phyloP scores from a whole-genome alignment of 2,797 vertebrate species.

The Chiroxiphia lanceolata region DNA sequence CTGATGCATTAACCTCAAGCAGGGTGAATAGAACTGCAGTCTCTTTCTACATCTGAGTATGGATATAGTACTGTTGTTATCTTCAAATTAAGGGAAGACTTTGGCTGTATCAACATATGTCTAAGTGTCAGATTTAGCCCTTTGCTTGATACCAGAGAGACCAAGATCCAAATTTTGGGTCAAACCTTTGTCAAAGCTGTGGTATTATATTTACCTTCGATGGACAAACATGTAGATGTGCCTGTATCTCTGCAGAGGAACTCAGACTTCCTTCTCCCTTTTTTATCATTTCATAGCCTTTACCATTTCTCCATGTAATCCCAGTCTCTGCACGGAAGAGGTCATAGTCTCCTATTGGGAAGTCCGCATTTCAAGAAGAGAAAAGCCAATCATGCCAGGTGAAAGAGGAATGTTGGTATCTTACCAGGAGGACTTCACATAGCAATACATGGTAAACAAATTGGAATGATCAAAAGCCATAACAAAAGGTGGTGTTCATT shows the following conservation, averaged over 20 bases:
- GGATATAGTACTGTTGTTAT: not conserved
- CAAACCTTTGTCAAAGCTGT: not conserved
- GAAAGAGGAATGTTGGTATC: not conserved
- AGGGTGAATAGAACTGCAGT: not conserved
- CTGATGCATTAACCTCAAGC: not conserved
- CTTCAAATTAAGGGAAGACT: not conserved
- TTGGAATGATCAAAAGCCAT: not conserved
- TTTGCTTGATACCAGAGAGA: not conserved
- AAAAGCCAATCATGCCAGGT: not conserved
- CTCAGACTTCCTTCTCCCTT: not conserved
- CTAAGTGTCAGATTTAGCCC: not conserved
- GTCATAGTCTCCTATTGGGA: not conserved
- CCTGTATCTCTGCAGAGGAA: not conserved
- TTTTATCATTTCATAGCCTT: not conserved
- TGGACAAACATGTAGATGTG: not conserved
- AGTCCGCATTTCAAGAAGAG: not conserved
- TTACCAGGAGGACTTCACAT: not conserved
- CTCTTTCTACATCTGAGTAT: not conserved
- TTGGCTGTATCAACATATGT: not conserved
- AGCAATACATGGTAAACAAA: not conserved
- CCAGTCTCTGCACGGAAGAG: not conserved
- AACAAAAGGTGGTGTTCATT: not conserved
- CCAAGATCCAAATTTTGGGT: not conserved
- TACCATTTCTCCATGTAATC: not conserved
- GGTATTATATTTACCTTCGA: accelerated